Evolutionary conservation across 2,888 invertebrate genomes (phyloP), one percentile per base, ranked within the genome.

Genomic region (Drosophila prostipennis): DNA sequence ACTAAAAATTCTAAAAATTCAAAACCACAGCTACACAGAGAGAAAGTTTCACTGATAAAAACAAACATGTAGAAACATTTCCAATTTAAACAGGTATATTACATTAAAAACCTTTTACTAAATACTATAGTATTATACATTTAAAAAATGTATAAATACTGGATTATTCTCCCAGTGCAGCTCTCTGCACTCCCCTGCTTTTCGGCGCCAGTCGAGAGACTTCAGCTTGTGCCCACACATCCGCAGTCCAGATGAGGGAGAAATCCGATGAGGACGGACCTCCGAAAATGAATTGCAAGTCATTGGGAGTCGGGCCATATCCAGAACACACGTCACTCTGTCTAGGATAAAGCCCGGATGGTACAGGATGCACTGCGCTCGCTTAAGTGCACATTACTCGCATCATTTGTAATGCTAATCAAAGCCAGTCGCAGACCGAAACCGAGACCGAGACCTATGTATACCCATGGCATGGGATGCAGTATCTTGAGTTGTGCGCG

Each of bases 291-390:
- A 86, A 86, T 86, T 87, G 85, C 85, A 87, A 85, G 87, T 87
- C 87, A 87, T 85, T 78, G 76, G 70, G 76, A 54, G 69, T 71
- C 71, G 68, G 60, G 61, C 74, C 82, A 79, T 86, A 86, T 86
- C 85, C 87, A 86, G 87, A 78, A 86, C 85, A 87, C 87, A 87
- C 85, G 87, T 86, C 85, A 87, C 85, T 86, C 85, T 86, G 85
- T 86, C 87, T 87, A 87, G 87, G 85, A 86, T 86, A 86, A 86
- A 85, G 71, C 63, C 58, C 26, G 57, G 49, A 58, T 48, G 49
- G 48, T 34, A 40, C 52, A 63, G 83, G 46, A 71, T 79, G 82
- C 81, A 74, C 73, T 78, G 82, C 74, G 79, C 72, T 77, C 82
- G 84, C 84, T 85, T 85, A 85, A 85, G 84, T 85, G 84, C 84